phyloP scores from a whole-genome alignment of 1,140 invertebrate species.

The Sitobion miscanthi region DNA sequence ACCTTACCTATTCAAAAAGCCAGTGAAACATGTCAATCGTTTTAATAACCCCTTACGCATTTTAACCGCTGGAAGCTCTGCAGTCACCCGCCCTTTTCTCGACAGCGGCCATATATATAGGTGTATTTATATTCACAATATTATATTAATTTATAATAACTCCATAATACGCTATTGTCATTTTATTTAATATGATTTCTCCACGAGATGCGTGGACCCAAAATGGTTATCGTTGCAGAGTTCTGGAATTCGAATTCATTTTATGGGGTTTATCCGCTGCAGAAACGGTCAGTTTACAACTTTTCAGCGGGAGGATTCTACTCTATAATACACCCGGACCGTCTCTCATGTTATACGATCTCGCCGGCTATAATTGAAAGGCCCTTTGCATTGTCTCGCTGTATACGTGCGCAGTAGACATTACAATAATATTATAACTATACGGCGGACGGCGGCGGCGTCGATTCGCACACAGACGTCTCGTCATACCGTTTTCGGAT shows the following conservation, averaged over 20 bases:
- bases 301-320: background rate
- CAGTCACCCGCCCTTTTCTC: no score
- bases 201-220: background rate
- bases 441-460: background rate
- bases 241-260: background rate
- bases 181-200: background rate
- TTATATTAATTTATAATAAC: no score
- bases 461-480: background rate
- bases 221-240: background rate
- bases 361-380: background rate
- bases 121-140: no score
- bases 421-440: background rate
- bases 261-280: background rate
- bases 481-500: background rate
- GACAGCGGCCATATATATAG: no score
- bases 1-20: no score
- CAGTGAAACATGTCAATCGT: no score
- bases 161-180: no score
- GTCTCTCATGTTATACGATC: background rate
- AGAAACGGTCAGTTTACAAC: background rate
- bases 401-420: background rate
- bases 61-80: no score
- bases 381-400: background rate
- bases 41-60: no score
- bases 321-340: background rate